A percentile compares a stretch with the other conserved stretches of the same genome.
Evolutionary conservation across 2,113 vertebrate species (phyloP).

Genomic region (Candoia aspera): DNA sequence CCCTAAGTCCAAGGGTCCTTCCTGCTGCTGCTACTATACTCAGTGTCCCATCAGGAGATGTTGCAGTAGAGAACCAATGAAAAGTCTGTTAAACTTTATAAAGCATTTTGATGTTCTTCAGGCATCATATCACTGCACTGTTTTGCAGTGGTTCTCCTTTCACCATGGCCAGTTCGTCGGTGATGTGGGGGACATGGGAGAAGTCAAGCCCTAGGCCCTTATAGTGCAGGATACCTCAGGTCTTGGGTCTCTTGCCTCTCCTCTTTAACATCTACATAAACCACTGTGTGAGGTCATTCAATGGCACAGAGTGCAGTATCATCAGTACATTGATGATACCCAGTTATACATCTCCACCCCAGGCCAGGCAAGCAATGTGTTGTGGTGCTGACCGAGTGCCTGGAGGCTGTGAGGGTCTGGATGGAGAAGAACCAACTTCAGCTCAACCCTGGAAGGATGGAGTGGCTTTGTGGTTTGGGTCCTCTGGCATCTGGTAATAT

Average conservation of each 20-base stretch:
- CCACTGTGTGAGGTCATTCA: neutral
- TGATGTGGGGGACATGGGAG: neutral
- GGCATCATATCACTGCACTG: neutral
- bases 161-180: neutral
- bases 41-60: neutral
- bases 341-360: neutral
- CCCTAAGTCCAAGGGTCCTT: neutral
- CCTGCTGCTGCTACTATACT: neutral
- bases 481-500: neutral
- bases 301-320: neutral
- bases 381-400: neutral
- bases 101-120: conserved; percentile 20
- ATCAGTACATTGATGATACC: neutral
- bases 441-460: neutral
- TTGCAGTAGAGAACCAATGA: neutral
- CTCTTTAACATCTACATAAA: neutral
- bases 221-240: too few species aligned
- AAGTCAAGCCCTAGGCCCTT: neutral
- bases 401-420: neutral
- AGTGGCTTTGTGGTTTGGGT: neutral
- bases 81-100: conserved; percentile 17
- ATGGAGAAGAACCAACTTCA: neutral
- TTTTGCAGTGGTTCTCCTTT: neutral
- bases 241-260: neutral
- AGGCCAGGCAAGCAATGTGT: neutral